These are phyloP conservation scores for Alauda arvensis DNA, from an alignment of 2,797 vertebrate species.

Conservation along the genomic window DNA sequence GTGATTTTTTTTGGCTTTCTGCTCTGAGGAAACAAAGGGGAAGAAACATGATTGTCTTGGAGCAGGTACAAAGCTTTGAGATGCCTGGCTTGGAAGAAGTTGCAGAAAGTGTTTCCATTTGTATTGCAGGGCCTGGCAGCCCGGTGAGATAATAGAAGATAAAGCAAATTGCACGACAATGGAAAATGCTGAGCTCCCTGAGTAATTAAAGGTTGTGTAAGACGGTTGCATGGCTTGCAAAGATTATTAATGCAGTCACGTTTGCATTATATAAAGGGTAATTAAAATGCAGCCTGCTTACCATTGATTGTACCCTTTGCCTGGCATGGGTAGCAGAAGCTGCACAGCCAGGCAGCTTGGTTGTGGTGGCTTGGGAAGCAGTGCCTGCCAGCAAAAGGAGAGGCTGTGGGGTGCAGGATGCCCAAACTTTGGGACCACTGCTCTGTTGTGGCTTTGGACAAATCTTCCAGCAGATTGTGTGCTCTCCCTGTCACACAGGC, in stretches of 20 bases:
- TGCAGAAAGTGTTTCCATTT: slow-evolving; percentile 23
- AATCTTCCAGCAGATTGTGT: neutral
- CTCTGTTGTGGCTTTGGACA: neutral
- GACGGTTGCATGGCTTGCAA: neutral
- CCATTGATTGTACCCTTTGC: slow-evolving; percentile 13
- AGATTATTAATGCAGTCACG: slow-evolving; percentile 57
- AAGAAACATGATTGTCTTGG: slow-evolving; percentile 5
- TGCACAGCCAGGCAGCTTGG: neutral
- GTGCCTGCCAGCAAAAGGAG: neutral
- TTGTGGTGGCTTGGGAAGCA: neutral
- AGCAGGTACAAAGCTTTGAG: slow-evolving; percentile 11
- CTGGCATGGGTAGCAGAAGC: neutral
- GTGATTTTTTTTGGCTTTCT: neutral
- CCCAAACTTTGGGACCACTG: rapidly evolving
- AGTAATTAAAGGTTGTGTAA: slow-evolving; percentile 57
- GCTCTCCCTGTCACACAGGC: rapidly evolving
- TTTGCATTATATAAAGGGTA: slow-evolving; percentile 47
- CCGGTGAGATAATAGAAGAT: slow-evolving; percentile 20
- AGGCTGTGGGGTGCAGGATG: neutral
- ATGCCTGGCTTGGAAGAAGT: neutral
- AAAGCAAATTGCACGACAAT: slow-evolving; percentile 7
- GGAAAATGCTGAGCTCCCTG: slow-evolving; percentile 36
- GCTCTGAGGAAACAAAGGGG: neutral
- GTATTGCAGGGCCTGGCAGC: slow-evolving; percentile 23
- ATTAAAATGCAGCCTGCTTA: slow-evolving; percentile 53